Evolutionary conservation across 1,140 invertebrate genomes (phyloP), one percentile per base, ranked within the genome.

Genomic region (Portunus trituberculatus): DNA sequence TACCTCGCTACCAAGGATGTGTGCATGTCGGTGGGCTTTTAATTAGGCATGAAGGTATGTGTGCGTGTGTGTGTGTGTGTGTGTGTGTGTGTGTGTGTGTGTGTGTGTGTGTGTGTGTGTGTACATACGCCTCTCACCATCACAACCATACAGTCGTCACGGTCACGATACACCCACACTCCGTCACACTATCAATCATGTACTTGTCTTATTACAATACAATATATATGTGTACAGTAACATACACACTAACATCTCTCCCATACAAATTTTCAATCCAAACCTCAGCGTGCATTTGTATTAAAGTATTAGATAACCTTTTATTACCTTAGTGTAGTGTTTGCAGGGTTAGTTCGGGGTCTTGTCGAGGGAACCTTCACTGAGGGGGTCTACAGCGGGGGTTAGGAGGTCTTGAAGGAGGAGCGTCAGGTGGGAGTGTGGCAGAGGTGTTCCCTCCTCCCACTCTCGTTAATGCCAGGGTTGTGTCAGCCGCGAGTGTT

Each of bases 21-120:
- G 25, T 76, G 67, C 67, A 7, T 25, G 20, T 76, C 67, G 0
- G 67, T 7, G 12, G 67, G 67, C 25, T 25, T 8, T n/a, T 76
- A 76, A 76, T 76, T 76, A 76, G n/a, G 67, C 67, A 76, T 76
- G 67, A 76, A 76, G 67, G 12, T n/a, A 20, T 76, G 20, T n/a
- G n/a, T 25, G 67, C n/a, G 20, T n/a, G 67, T 76, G 67, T 76
- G 67, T 76, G 67, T 76, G 67, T 76, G 67, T 76, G 67, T 76
- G 67, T 76, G 67, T 76, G 67, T 76, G 67, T 76, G 67, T 76
- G 67, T 76, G 67, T 76, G 67, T 76, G 67, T 76, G 67, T 76
- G 67, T 76, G 67, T 76, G 67, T 76, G 67, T 76, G 67, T 76
- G 67, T 76, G 67, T 76, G 67, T 76, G 67, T 76, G 67, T 76